Base-by-base conservation (phyloP, 2,888 invertebrate genomes). In the Aspidiotus rigidus region DNA sequence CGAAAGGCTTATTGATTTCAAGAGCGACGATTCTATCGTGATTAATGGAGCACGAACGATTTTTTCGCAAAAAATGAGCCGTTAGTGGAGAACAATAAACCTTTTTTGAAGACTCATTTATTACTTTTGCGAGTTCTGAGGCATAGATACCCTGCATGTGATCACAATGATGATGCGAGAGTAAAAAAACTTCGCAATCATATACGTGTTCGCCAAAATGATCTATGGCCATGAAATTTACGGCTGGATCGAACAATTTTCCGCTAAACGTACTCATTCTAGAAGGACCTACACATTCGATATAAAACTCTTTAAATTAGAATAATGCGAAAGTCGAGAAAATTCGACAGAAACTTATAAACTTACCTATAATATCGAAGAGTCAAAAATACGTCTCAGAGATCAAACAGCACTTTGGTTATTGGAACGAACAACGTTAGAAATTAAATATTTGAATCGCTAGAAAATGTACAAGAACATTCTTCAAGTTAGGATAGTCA, bases 21-120 rank as follows among this genome's bases (percentile, higher is more conserved):
- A 80, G 69, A 11, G 73, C 73, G 70, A 73, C 74, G 7, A 79
- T 73, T 16, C 72, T 73, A 5, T 72, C 70, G 10, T 56, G 69
- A 7, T 73, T 70, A n/a, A 72, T 64, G 41, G 75, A 74, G 62
- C 75, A 76, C 28, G 75, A 72, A n/a, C 73, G 64, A 71, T 77
- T 79, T 60, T 75, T 76, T 69, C 75, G 73, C 49, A 78, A 62
- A 54, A 77, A 71, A 39, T 62, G 56, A 74, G 77, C 78, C 40
- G 74, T 77, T 63, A 78, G 71, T 7, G 71, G 70, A 62, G 77
- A 77, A 61, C 78, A 78, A 70, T 79, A 79, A 7, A 79, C 69
- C 11, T 13, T 13, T n/a, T 49, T 49, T 3, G 10, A 11, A 3
- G 10, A 49, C n/a, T 49, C 11, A 49, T 49, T 49, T 11, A 49